Evolutionary conservation across 2,888 invertebrate genomes (phyloP).

Genomic region (Malthinus seriepunctatus): DNA sequence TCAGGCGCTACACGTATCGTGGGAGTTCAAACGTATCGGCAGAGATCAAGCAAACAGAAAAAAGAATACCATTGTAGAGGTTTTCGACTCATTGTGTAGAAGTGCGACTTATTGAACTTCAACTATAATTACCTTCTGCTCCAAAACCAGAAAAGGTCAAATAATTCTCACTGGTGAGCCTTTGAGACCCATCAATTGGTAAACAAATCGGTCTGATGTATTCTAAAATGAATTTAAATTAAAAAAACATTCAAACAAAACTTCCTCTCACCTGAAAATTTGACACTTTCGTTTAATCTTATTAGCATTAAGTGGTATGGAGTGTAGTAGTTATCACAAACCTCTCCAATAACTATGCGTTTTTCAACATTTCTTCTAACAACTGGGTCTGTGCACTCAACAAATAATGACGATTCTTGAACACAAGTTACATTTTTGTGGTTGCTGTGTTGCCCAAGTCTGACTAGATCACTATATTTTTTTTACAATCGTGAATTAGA

Average conservation of each 20-base stretch:
- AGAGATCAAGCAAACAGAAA: no score
- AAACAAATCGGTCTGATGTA: constrained; percentile 22
- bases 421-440: constrained; percentile 9
- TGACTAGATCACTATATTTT: constrained; percentile 6
- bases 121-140: neutral
- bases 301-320: constrained; percentile 9
- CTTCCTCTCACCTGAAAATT: constrained; percentile 6
- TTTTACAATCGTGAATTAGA: neutral
- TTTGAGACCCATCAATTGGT: neutral
- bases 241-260: neutral
- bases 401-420: neutral
- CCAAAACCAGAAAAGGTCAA: constrained; percentile 19
- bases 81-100: no score
- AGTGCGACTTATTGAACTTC: no score
- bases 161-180: neutral
- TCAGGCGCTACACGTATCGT: no score
- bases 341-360: constrained; percentile 4
- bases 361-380: constrained; percentile 1
- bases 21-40: no score
- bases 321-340: no score
- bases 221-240: constrained; percentile 5
- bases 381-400: constrained; percentile 10
- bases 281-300: constrained; percentile 4
- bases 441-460: constrained; percentile 10
- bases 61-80: no score